Evolutionary conservation across 2,113 vertebrate genomes (phyloP).

Genomic region (Patagioenas fasciata): DNA sequence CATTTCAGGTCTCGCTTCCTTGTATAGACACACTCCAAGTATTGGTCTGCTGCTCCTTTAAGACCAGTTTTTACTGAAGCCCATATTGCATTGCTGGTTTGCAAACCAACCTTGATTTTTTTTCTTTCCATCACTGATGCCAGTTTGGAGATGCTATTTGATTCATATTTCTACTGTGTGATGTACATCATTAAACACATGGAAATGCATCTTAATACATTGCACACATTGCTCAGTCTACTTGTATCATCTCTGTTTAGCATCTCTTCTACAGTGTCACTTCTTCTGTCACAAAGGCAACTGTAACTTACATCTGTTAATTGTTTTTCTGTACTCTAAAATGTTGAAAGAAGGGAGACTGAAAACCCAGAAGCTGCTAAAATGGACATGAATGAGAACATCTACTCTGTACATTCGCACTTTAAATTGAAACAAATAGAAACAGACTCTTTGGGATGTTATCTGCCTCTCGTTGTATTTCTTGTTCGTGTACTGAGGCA

Average conservation of each 20-base stretch:
- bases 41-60: background rate
- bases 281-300: background rate
- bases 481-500: background rate
- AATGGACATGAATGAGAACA: background rate
- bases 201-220: background rate
- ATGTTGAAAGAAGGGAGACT: background rate
- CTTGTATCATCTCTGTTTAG: background rate
- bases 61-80: background rate
- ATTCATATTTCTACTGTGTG: background rate
- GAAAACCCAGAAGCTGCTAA: conserved; percentile 1
- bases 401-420: background rate
- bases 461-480: background rate
- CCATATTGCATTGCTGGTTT: background rate
- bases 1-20: rapidly evolving
- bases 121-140: background rate
- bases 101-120: background rate
- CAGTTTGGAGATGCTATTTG: background rate
- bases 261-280: background rate
- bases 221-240: background rate
- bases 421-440: background rate
- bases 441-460: background rate
- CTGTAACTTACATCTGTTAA: conserved; percentile 1
- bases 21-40: background rate
- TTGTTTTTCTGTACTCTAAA: background rate
- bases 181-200: background rate